phyloP scores from a whole-genome alignment of 1,140 invertebrate species.

The Radopholus similis region DNA sequence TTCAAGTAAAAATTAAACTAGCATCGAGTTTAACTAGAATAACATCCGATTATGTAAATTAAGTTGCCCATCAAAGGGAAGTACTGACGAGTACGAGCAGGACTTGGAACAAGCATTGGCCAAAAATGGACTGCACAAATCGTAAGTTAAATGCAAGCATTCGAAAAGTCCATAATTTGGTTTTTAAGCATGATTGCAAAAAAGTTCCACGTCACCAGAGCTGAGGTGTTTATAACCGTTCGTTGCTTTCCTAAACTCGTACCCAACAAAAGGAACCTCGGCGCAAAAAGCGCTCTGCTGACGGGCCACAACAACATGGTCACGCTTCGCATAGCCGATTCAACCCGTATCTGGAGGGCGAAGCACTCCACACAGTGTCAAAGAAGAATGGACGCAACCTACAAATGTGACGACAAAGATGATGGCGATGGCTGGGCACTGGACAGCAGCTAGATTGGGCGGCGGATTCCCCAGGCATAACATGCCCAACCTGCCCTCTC shows the following conservation, averaged over 20 bases:
- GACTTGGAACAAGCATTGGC: constrained; percentile 61
- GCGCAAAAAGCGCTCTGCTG: constrained; percentile 55
- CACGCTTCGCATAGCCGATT: constrained; percentile 29
- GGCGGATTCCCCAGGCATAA: no score
- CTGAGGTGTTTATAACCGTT: constrained; percentile 54
- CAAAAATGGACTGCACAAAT: constrained; percentile 66
- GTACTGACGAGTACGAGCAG: constrained; percentile 61
- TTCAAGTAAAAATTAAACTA: constrained; percentile 71
- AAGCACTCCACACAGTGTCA: constrained; percentile 61
- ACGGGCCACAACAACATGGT: constrained; percentile 13
- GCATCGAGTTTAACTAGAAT: constrained; percentile 19
- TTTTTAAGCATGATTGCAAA: constrained; percentile 69
- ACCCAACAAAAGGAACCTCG: constrained; percentile 38
- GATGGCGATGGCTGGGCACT: no score
- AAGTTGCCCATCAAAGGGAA: constrained; percentile 52
- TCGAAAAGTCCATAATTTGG: not conserved
- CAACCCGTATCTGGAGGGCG: constrained; percentile 60
- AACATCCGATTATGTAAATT: constrained; percentile 23
- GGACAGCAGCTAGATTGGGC: no score
- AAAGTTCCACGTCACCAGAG: constrained; percentile 71
- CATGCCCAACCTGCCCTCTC: no score
- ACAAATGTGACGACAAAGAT: constrained; percentile 12
- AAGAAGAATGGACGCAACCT: constrained; percentile 60
- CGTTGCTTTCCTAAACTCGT: constrained; percentile 3
- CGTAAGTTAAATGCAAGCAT: constrained; percentile 28